A percentile compares a stretch with the other conserved stretches of the same genome.
Conservation (phyloP, 2,113 vertebrate genomes). For the Labeo rohita region DNA sequence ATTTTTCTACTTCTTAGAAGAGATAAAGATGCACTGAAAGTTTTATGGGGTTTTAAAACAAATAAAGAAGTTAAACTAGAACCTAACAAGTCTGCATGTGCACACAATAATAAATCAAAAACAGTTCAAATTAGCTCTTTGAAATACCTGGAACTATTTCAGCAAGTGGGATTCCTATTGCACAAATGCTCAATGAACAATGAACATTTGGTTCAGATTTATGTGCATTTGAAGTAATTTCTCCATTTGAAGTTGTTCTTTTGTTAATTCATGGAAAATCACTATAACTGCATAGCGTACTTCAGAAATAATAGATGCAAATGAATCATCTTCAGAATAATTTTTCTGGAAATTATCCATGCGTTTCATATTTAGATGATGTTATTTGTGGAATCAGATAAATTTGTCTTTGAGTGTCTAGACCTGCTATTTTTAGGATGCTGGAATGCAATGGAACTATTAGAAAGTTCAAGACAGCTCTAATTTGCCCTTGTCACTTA, state of each 20-base stretch:
- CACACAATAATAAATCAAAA: not conserved
- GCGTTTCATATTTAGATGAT: not conserved
- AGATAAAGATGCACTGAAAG: constrained; percentile 2
- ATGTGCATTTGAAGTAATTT: not conserved
- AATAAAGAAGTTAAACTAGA: not conserved
- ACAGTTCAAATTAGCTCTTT: not conserved
- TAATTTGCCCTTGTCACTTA: constrained; percentile 47
- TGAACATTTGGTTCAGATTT: not conserved
- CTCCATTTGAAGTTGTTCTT: not conserved
- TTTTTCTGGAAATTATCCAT: not conserved
- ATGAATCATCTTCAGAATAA: not conserved
- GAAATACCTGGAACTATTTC: not conserved
- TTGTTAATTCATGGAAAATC: not conserved
- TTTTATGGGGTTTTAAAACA: not conserved
- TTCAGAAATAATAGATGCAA: not conserved
- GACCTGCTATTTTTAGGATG: constrained; percentile 33
- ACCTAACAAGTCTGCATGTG: not conserved
- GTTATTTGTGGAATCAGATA: constrained; percentile 23
- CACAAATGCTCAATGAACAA: not conserved
- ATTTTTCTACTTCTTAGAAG: not conserved
- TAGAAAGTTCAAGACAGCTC: constrained; percentile 15
- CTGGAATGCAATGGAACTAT: constrained; percentile 12
- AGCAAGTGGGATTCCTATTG: not conserved
- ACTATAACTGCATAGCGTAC: not conserved
- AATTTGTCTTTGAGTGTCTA: constrained; percentile 19